A percentile compares a stretch with the other conserved stretches of the same genome.
Evolutionary conservation across 1,140 invertebrate species (phyloP).

Genomic region (Ridgeia piscesae): DNA sequence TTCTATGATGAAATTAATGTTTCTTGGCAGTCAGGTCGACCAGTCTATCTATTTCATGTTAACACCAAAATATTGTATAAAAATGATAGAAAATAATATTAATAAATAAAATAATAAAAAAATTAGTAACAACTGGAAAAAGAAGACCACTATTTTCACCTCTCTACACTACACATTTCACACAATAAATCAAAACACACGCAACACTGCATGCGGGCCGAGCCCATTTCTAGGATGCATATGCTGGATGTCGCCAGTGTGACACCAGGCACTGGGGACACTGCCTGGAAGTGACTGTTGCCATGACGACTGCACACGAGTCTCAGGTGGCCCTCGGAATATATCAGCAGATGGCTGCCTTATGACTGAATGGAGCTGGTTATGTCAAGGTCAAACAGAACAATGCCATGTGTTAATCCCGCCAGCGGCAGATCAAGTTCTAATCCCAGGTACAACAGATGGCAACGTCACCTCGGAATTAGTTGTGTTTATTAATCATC

Average conservation of each 20-base stretch:
- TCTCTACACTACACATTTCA: neutral
- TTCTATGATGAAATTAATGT: too few species aligned
- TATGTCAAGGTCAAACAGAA: neutral
- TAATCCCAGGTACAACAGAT: neutral
- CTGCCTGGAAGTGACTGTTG: neutral
- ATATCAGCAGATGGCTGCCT: neutral
- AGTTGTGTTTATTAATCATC: neutral
- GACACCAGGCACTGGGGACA: neutral
- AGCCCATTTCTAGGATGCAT: neutral
- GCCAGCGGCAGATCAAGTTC: neutral
- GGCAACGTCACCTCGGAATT: neutral
- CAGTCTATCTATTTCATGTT: neutral
- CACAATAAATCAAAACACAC: neutral
- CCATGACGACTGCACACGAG: neutral
- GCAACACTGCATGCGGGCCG: too few species aligned
- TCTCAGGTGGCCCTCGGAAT: neutral
- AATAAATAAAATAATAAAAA: neutral
- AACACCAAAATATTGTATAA: neutral
- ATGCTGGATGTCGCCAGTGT: neutral
- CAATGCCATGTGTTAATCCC: neutral
- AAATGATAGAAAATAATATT: neutral
- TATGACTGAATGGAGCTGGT: neutral
- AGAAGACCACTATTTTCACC: neutral
- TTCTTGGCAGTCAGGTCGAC: too few species aligned
- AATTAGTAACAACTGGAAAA: neutral